Evolutionary conservation across 2,113 vertebrate genomes (phyloP).

Genomic region (Gulo gulo): DNA sequence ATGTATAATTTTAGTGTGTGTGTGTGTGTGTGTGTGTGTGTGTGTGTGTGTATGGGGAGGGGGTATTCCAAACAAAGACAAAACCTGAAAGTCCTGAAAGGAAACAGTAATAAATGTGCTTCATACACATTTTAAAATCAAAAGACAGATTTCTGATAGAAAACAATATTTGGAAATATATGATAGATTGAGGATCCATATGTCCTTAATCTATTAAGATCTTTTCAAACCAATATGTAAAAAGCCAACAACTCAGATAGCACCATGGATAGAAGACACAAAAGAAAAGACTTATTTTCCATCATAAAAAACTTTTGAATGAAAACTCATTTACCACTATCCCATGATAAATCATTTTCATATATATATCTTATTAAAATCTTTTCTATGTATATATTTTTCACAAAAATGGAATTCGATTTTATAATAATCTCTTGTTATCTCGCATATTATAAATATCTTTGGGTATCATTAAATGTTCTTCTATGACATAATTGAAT

Average conservation of each 20-base stretch:
- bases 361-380: background rate
- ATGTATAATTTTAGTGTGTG: background rate
- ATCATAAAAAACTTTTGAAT: background rate
- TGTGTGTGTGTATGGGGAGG: background rate
- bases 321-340: background rate
- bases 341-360: background rate
- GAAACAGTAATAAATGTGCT: background rate
- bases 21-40: background rate
- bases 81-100: background rate
- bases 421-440: constrained; percentile 18
- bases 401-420: background rate
- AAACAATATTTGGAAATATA: background rate
- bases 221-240: background rate
- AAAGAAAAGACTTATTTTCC: background rate
- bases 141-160: background rate
- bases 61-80: background rate
- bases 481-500: background rate
- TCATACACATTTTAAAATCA: background rate
- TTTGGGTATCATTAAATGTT: background rate
- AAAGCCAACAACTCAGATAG: background rate
- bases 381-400: background rate
- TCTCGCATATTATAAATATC: background rate
- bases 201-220: constrained; percentile 14
- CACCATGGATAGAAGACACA: background rate
- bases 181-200: background rate